These are phyloP conservation scores for Seriola rivoliana DNA, from an alignment of 2,113 vertebrate species.

Conservation along the genomic window DNA sequence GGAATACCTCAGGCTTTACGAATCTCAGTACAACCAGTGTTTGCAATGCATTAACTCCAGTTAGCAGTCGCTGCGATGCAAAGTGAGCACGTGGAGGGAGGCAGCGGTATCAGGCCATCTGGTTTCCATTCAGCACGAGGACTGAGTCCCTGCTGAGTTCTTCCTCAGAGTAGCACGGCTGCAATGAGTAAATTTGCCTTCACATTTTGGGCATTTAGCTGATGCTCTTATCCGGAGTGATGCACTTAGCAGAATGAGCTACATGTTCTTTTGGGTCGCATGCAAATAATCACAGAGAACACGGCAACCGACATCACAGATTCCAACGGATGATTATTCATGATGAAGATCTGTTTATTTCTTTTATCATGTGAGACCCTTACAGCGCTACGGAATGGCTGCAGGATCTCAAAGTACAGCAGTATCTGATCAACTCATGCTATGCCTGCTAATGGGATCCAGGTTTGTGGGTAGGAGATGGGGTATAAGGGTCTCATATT, in stretches of 20 bases:
- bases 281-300: background rate
- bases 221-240: no score
- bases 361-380: background rate
- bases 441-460: slow-evolving; percentile 21
- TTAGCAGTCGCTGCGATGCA: background rate
- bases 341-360: background rate
- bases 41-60: slow-evolving; percentile 5
- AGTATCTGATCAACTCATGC: slow-evolving; percentile 23
- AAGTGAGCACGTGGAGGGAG: background rate
- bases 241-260: background rate
- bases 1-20: no score
- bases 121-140: slow-evolving; percentile 32
- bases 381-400: background rate
- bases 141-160: background rate
- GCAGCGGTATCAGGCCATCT: slow-evolving; percentile 38
- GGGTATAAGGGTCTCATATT: background rate
- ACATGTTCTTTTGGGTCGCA: background rate
- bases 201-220: background rate
- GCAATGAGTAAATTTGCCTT: background rate
- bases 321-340: background rate
- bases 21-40: background rate
- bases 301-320: background rate
- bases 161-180: background rate
- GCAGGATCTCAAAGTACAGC: slow-evolving; percentile 1
- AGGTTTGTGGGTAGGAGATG: background rate